Evolutionary conservation across 2,113 vertebrate genomes (phyloP).

Genomic region (Rhegmatorhina hoffmannsi): DNA sequence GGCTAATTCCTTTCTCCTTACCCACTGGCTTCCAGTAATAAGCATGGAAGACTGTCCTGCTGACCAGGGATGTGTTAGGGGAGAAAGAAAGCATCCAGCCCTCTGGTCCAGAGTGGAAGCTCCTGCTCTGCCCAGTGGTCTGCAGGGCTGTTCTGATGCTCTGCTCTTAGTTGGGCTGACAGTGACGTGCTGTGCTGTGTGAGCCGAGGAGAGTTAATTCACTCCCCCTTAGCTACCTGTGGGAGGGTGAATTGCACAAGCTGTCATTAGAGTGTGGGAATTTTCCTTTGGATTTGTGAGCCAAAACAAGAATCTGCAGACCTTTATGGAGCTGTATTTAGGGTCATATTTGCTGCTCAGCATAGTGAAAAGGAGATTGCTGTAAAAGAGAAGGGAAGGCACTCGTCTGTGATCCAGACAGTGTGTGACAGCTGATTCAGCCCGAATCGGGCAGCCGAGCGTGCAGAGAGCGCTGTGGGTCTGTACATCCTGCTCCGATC

Average conservation of each 20-base stretch:
- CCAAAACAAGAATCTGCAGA: not conserved
- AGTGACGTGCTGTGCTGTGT: not conserved
- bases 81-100: not conserved
- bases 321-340: not conserved
- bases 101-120: not conserved
- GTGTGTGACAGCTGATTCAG: conserved; percentile 56
- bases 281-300: conserved; percentile 9
- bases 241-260: not conserved
- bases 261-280: not conserved
- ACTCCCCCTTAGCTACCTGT: not conserved
- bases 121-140: accelerated
- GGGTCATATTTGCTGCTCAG: not conserved
- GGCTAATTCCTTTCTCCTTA: not conserved
- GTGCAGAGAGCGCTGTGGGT: not conserved
- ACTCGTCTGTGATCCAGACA: not conserved
- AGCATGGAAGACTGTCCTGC: not conserved
- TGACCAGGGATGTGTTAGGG: not conserved
- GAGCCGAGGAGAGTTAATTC: not conserved
- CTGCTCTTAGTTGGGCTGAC: not conserved
- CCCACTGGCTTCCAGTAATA: not conserved
- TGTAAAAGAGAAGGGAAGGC: not conserved
- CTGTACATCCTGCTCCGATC: not conserved
- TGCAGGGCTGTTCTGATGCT: not conserved
- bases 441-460: not conserved
- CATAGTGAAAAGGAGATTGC: not conserved